phyloP scores from a whole-genome alignment of 1,140 invertebrate species.

The Drosophila parabipectinata region DNA sequence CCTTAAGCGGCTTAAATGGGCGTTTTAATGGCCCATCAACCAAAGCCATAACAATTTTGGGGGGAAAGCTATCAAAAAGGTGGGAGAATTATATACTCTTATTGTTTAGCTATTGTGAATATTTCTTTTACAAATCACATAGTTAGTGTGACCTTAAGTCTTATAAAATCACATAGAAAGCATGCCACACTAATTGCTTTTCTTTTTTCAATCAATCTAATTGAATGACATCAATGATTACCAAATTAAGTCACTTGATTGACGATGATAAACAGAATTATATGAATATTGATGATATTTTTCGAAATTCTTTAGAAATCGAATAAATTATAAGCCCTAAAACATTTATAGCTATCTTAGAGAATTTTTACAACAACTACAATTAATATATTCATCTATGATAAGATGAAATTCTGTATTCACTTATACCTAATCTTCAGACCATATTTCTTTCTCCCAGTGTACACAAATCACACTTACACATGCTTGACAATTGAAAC shows the following conservation, averaged over 20 bases:
- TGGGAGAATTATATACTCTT: too few species aligned
- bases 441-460: conserved; percentile 8
- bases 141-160: background rate
- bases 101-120: too few species aligned
- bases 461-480: conserved; percentile 9
- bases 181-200: too few species aligned
- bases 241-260: conserved; percentile 24
- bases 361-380: too few species aligned
- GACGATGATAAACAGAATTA: background rate
- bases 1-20: conserved; percentile 32
- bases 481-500: conserved; percentile 35
- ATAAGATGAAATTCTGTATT: too few species aligned
- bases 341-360: background rate
- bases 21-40: conserved; percentile 25
- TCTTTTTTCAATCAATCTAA: background rate
- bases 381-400: too few species aligned
- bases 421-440: background rate
- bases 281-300: conserved; percentile 20
- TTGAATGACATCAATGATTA: conserved; percentile 5
- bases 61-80: background rate
- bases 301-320: conserved; percentile 2
- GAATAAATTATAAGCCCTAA: background rate
- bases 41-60: background rate
- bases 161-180: background rate
- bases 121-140: too few species aligned